Base-by-base conservation (phyloP, 2,113 vertebrate genomes). In the Cisticola juncidis region DNA sequence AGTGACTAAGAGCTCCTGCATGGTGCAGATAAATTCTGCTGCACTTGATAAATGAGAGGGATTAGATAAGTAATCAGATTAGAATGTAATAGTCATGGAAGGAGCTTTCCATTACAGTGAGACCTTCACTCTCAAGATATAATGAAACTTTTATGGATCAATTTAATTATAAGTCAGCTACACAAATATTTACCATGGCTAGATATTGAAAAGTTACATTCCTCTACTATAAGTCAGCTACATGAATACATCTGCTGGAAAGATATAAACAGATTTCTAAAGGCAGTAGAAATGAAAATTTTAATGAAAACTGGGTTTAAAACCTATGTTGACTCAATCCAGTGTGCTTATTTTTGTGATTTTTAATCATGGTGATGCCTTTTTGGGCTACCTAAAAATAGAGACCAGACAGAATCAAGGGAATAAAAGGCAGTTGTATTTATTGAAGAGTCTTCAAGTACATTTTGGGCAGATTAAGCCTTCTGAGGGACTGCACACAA, bases 61-160 rank as follows among this genome's bases (percentile, higher is more conserved):
- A 91, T 90, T 96, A 91, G 50, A 85, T 79, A 77, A 81, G 56
- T 92, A 81, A 91, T 81, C 60, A 84, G 69, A 90, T 86, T 94
- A 90, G 58, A 94, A 58, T 35, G 38, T 66, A 88, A 60, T 70
- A 88, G 90, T 4, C 1, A 50, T 86, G 80, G 88, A 94, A 66
- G 53, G 82, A 90, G 62, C 17, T 86, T 94, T 88, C 72, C 54
- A 64, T 88, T 80, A 80, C 68, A 47, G 38, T 25, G 71, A 91
- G 91, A 77, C 79, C 68, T 87, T 62, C 40, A 77, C 72, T 91
- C 85, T 91, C 3, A 0, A 91, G 69, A 95, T 69, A 61, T 61
- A 89, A 88, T 60, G 71, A 82, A 88, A 95, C 38, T 91, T 85
- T 90, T 64, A 80, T 48, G 60, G 71, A 84, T 93, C 74, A 90